A percentile compares a stretch with the other conserved stretches of the same genome.
These are phyloP conservation scores for Enteromius argenteus DNA, from an alignment of 2,797 vertebrate genomes.

Conservation along the genomic window DNA sequence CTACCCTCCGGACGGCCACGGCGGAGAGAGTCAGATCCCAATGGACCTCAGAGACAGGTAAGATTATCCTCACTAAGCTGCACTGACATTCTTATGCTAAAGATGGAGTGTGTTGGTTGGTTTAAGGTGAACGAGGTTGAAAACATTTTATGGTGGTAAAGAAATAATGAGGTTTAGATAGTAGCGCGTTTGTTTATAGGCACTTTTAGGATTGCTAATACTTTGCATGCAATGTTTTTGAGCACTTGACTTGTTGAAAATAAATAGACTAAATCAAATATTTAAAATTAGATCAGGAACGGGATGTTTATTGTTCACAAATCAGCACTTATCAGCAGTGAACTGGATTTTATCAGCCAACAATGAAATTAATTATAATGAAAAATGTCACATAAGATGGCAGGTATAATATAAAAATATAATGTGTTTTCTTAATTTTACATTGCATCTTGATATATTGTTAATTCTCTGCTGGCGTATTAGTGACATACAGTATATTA, in stretches of 20 bases:
- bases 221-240: neutral
- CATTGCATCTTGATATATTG: neutral
- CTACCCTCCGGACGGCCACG: conserved; percentile 86
- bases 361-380: neutral
- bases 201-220: conserved; percentile 1
- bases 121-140: conserved; percentile 1
- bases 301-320: conserved; percentile 6
- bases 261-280: neutral
- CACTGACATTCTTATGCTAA: conserved; percentile 16
- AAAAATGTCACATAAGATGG: neutral
- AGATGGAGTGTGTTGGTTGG: neutral
- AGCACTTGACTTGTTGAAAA: neutral
- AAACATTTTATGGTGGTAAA: conserved; percentile 19
- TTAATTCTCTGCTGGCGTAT: neutral
- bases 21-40: conserved; percentile 90
- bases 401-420: neutral
- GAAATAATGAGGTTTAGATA: neutral
- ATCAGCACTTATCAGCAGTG: neutral
- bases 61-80: conserved; percentile 68
- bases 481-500: neutral
- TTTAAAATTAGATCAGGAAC: neutral
- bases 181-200: neutral
- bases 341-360: conserved; percentile 1
- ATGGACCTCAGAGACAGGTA: conserved; percentile 96
- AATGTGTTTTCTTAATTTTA: neutral